Conservation (phyloP, 2,113 vertebrate species). For the Setophaga kirtlandii region DNA sequence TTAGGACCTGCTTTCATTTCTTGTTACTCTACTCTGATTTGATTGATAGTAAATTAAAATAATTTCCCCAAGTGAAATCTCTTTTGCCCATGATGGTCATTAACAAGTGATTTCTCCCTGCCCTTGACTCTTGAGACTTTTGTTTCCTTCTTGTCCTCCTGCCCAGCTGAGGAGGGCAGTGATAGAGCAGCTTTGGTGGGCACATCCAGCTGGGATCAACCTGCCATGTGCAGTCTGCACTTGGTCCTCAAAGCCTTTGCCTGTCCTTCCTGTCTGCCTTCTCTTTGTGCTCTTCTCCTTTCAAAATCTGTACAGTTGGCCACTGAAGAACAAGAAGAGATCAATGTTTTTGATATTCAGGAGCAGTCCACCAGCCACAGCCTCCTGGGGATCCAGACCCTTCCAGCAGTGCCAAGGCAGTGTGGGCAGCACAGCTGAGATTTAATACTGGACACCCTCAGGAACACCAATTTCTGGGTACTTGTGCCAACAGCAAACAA, state of each 20-base stretch:
- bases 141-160: neutral
- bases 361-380: neutral
- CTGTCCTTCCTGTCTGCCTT: rapidly evolving
- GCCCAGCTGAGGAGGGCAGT: neutral
- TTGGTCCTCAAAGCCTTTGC: neutral
- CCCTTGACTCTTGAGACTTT: neutral
- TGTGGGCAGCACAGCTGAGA: neutral
- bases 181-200: neutral
- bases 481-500: neutral
- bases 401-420: rapidly evolving
- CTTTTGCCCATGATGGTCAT: neutral
- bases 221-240: rapidly evolving
- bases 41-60: neutral
- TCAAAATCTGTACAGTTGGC: neutral
- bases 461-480: rapidly evolving
- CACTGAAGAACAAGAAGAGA: neutral
- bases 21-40: neutral
- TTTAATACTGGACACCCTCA: neutral
- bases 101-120: neutral
- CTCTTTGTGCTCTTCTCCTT: neutral
- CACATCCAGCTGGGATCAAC: neutral
- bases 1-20: neutral
- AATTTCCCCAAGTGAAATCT: neutral
- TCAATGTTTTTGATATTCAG: neutral
- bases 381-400: neutral